phyloP scores from a whole-genome alignment of 2,888 invertebrate species.

The Cyclophora albipunctata region DNA sequence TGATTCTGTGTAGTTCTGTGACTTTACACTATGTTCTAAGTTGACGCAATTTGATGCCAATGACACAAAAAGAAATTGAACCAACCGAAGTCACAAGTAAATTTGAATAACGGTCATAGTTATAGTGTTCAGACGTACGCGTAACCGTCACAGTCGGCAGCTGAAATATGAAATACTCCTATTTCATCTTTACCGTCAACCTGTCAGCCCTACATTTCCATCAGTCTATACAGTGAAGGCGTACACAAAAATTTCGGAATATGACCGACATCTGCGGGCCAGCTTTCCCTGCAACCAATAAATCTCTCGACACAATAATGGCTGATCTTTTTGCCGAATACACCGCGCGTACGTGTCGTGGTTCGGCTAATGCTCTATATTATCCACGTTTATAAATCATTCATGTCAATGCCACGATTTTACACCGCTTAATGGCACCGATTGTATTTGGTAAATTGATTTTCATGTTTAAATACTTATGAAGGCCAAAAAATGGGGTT shows the following conservation, averaged over 20 bases:
- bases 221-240: neutral
- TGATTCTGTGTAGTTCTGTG: too few species aligned
- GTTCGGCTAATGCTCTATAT: slow-evolving; percentile 54
- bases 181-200: too few species aligned
- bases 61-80: too few species aligned
- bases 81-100: too few species aligned
- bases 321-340: slow-evolving; percentile 55
- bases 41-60: too few species aligned
- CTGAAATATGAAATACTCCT: too few species aligned
- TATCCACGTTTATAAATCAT: slow-evolving; percentile 64
- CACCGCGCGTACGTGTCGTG: slow-evolving; percentile 52
- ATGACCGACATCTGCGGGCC: neutral
- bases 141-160: too few species aligned
- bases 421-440: slow-evolving; percentile 4
- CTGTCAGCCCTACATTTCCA: neutral
- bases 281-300: neutral
- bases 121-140: too few species aligned
- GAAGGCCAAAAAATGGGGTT: neutral
- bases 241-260: neutral
- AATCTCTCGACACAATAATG: slow-evolving; percentile 9
- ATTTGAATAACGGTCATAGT: too few species aligned
- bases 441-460: slow-evolving; percentile 16
- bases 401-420: slow-evolving; percentile 50
- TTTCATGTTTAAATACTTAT: slow-evolving; percentile 7
- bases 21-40: too few species aligned